Base-by-base conservation (phyloP, 1,140 invertebrate species). In the Sinonovacula constricta region DNA sequence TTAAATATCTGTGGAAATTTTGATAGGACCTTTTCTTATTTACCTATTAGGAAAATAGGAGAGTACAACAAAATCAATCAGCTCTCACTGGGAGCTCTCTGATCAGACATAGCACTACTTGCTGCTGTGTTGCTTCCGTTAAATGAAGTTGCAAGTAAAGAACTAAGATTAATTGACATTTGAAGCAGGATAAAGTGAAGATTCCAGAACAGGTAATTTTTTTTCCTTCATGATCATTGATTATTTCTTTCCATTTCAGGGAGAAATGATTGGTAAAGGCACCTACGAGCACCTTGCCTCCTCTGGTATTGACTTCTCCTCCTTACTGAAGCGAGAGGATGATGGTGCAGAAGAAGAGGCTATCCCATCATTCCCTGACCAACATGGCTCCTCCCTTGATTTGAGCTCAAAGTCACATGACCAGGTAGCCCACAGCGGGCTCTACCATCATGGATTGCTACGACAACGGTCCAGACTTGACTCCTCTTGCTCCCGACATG, bases 301-400 rank as follows among this genome's bases (percentile, higher is more conserved):
- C 36, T 89, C 88, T 39, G 91, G 91, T n/a, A 75, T 91, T 36
- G 91, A 92, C 81, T 91, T 92, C 81, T 85, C 90, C 0, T 82
- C 87, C 2, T 77, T 92, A 5, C 67, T 92, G 31, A 88, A 89
- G 67, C 62, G 82, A 66, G 83, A 88, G 18, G 86, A 88, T 63
- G 87, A 89, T 36, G 84, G 87, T 12, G 85, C 83, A 31, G 78
- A 81, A 7, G 45, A 60, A 28, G 15, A 15, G 10, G 39, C n/a
- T 7, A 22, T n/a, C 0, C 31, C n/a, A n/a, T 36, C 56, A n/a
- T 67, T 62, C 22, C 33, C 59, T 57, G 7, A 30, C 26, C 7
- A 26, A 5, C 56, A 57, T 51, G 54, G 54, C 10, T 49, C 45
- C 22, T 26, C 15, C 14, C 22, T 45, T 62, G 15, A 57, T 33